These are phyloP conservation scores for Gallinago nigripennis DNA, from an alignment of 2,797 vertebrate genomes.

Conservation along the genomic window DNA sequence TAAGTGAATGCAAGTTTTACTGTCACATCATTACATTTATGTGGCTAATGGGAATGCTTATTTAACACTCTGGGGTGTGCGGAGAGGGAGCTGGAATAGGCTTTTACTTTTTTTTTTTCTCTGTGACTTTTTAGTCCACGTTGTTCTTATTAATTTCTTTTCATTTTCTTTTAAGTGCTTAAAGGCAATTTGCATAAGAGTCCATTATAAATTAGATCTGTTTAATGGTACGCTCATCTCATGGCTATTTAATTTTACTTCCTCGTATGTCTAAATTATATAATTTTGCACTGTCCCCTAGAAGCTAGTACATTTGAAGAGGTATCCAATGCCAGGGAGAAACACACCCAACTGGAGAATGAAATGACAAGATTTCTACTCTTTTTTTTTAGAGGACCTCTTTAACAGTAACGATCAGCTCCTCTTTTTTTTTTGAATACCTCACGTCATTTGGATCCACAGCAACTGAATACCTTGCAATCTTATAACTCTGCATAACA, in stretches of 20 bases:
- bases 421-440: neutral
- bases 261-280: slow-evolving; percentile 37
- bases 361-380: neutral
- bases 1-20: neutral
- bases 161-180: slow-evolving; percentile 60
- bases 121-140: neutral
- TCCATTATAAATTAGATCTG: slow-evolving; percentile 53
- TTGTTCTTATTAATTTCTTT: slow-evolving; percentile 58
- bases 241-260: slow-evolving; percentile 63
- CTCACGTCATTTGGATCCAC: neutral
- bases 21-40: neutral
- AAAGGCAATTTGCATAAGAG: slow-evolving; percentile 67
- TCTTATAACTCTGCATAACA: slow-evolving; percentile 12
- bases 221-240: slow-evolving; percentile 54
- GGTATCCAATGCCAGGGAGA: neutral
- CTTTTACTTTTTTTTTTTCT: neutral
- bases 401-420: neutral
- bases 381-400: neutral
- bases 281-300: slow-evolving; percentile 35
- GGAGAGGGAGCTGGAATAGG: neutral
- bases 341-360: neutral
- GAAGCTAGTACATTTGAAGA: slow-evolving; percentile 4
- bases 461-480: neutral
- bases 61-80: neutral
- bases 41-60: neutral